Evolutionary conservation across 2,113 vertebrate species (phyloP), one percentile per base, ranked within the genome.

Genomic region (Lynx canadensis): DNA sequence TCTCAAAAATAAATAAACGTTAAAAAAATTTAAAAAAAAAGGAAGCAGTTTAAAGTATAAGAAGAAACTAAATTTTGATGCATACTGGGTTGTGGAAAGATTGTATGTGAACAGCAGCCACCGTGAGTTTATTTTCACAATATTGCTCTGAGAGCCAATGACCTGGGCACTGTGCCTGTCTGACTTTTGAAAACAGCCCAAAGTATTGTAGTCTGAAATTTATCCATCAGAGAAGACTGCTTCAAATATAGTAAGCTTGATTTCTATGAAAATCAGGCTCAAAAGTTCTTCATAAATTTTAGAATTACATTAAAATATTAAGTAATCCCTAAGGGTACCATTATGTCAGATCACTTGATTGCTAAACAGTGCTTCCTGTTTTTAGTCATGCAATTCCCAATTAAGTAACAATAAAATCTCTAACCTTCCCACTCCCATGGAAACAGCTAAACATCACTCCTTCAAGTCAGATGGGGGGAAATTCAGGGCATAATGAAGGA

Each of bases 351-450:
- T 93, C 83, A 88, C 57, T 96, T 29, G 71, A 36, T 91, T 98
- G 90, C 91, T 97, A 97, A 98, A 96, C 0, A 93, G 33, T 0
- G 19, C 52, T 98, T 98, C 89, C 90, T 97, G 71, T 97, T 98
- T 84, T 71, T 73, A 95, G 71, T 90, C 95, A 74, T 66, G 21
- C 74, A 93, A 95, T 98, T 97, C 69, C 65, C 63, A 98, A 25
- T 83, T 92, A 91, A 76, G 76, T 89, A 97, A 96, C 15, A 94
- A 48, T 63, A 92, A 73, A 88, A 79, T 93, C 66, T 78, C 60
- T 74, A 91, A 66, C 60, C 41, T 33, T 86, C 60, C 65, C 33
- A 95, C 18, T 63, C 36, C 60, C 65, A 45, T 31, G 12, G 36
- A 74, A 93, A 89, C 94, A 93, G 31, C 19, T 91, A 78, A 85